These are phyloP conservation scores for Alligator sinensis DNA, from an alignment of 2,113 vertebrate species.

Conservation along the genomic window DNA sequence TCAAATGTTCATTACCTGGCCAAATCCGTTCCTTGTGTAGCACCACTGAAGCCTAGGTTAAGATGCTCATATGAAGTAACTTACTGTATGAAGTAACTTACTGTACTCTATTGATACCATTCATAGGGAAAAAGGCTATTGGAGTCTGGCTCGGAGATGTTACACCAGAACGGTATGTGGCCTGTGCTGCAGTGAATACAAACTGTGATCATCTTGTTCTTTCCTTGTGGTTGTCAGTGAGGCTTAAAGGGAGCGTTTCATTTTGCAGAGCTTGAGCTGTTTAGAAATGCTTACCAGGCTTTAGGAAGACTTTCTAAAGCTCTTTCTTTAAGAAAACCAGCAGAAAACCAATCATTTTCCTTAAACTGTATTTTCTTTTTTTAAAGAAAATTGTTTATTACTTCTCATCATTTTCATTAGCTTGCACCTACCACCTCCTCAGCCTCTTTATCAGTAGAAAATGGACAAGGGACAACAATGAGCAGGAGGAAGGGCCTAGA, in stretches of 20 bases:
- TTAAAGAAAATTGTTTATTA: background rate
- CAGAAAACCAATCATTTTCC: background rate
- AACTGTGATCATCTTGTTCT: background rate
- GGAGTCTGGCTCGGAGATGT: accelerated
- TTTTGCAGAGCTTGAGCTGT: background rate
- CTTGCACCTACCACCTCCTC: background rate
- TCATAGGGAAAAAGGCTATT: accelerated
- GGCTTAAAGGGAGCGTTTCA: background rate
- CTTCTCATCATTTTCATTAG: background rate
- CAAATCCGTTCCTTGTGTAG: background rate
- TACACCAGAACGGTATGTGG: accelerated
- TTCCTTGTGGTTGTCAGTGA: background rate
- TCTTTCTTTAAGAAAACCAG: background rate
- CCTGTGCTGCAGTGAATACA: background rate
- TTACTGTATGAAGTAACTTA: too few relatives aligned
- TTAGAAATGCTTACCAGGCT: background rate
- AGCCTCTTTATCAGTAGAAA: background rate
- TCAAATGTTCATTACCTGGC: accelerated
- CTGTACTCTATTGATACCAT: background rate
- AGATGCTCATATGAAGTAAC: background rate
- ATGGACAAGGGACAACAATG: background rate
- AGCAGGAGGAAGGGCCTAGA: background rate
- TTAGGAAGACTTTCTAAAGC: background rate
- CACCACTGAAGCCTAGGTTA: background rate
- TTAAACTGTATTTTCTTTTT: background rate